Evolutionary conservation across 2,888 invertebrate species (phyloP), one percentile per base, ranked within the genome.

Genomic region (Cheilosia grossa): DNA sequence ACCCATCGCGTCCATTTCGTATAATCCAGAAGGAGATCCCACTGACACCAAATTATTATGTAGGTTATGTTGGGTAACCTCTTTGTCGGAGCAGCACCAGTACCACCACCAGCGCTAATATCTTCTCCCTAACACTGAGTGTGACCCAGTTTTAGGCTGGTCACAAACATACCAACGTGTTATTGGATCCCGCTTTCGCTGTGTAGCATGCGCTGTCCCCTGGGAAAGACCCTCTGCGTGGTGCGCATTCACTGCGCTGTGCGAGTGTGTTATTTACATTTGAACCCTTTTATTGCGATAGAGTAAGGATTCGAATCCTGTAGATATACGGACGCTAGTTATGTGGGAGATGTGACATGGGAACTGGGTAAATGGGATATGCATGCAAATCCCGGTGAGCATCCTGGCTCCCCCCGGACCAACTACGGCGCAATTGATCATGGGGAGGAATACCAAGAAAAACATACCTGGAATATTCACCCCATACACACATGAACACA

Each of bases 21-120:
- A 40, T 82, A 79, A 83, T 83, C 78, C 78, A 74, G 69, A 49
- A 64, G 69, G 74, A 67, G 74, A 70, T 79, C 59, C 85, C 21
- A 74, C 79, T 83, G 79, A 83, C 83, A 83, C 79, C 78, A 74
- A 83, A 80, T 74, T 42, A 59, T 33, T 83, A 85, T 80, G 72
- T 80, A 80, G 85, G 80, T 80, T 85, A 85, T 75, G 70, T 67
- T 54, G 59, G 85, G 61, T 77, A 80, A 78, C 58, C 69, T 54
- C 67, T 79, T 79, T 70, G 70, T 83, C 61, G 61, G 61, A 77
- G 24, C 61, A 77, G 33, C 59, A 44, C 13, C 33, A 67, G 47
- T 33, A 10, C 30, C 42, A 27, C 13, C 10, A 51, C 13, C 59
- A 61, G 24, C 69, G 51, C 77, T 72, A 74, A 81, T 81, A 63